These are phyloP conservation scores for Galaxias olidus DNA, from an alignment of 2,797 vertebrate species.

Conservation along the genomic window DNA sequence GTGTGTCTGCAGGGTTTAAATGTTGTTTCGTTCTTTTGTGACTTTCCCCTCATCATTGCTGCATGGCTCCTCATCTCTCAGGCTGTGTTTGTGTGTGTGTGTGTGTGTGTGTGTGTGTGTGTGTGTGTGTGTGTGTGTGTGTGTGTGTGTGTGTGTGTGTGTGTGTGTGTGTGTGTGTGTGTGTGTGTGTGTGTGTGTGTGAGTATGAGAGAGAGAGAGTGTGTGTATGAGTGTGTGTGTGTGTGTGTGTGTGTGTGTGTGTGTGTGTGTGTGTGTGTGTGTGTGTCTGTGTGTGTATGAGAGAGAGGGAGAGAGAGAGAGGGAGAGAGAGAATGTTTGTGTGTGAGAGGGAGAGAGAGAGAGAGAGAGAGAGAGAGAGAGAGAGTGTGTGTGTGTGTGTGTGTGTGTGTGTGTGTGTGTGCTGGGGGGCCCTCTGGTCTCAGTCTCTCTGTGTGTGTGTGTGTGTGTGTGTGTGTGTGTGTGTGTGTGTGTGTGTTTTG, in stretches of 20 bases:
- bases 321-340: too few species aligned
- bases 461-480: not conserved
- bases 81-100: not conserved
- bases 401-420: not conserved
- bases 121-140: too few species aligned
- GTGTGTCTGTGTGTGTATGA: not conserved
- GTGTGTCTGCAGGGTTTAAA: too few species aligned
- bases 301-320: too few species aligned
- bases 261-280: not conserved
- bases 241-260: not conserved
- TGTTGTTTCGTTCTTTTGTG: too few species aligned
- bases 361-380: too few species aligned
- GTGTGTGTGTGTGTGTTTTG: not conserved
- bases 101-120: not conserved
- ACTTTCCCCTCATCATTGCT: too few species aligned
- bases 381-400: not conserved
- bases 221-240: not conserved
- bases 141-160: too few species aligned
- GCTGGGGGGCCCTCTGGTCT: not conserved
- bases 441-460: too few species aligned
- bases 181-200: not conserved
- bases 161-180: conserved; percentile 1
- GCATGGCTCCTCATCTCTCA: too few species aligned
- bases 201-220: not conserved
- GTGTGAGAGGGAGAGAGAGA: too few species aligned